Evolutionary conservation across 2,113 vertebrate genomes (phyloP), one percentile per base, ranked within the genome.

Genomic region (Alethe castanea): DNA sequence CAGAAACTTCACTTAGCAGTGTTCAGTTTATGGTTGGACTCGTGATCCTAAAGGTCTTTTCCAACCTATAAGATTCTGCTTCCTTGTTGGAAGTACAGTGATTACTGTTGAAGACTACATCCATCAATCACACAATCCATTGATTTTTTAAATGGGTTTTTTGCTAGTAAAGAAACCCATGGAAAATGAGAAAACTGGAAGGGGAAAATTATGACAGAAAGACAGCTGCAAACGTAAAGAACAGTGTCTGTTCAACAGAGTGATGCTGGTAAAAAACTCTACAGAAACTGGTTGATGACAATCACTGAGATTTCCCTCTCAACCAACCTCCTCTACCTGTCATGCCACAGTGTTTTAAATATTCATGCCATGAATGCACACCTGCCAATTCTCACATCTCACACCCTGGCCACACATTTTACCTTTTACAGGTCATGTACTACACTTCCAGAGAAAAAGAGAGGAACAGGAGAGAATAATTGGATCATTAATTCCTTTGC

Each of bases 111-210:
- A 94, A 71, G 31, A 48, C 14, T 66, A 64, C 57, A 64, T 50
- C 23, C 38, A 79, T 47, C 62, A 77, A 9, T 54, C 47, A 57
- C 19, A 87, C 24, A 25, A 77, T 14, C 29, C 45, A 50, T 19
- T 53, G 28, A 22, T 36, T 84, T 86, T 84, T 81, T 42, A 47
- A 4, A 44, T 18, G 26, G 2, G 2, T n/a, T 79, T 67, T 44
- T 71, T 48, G 17, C 52, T 40, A 85, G 48, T 20, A 71, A 67
- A 83, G 45, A 84, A 79, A 74, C 13, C 6, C 42, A 35, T 1
- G 56, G 45, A 65, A 91, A 94, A 82, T 44, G 38, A 82, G 70
- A 80, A 82, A 81, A 82, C 17, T 61, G 19, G 6, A 87, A 80
- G 33, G 28, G 44, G 36, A 81, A 56, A 67, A 40, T 5, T 0